These are phyloP conservation scores for Accipiter superciliosus DNA, from an alignment of 2,797 vertebrate genomes.

Conservation along the genomic window DNA sequence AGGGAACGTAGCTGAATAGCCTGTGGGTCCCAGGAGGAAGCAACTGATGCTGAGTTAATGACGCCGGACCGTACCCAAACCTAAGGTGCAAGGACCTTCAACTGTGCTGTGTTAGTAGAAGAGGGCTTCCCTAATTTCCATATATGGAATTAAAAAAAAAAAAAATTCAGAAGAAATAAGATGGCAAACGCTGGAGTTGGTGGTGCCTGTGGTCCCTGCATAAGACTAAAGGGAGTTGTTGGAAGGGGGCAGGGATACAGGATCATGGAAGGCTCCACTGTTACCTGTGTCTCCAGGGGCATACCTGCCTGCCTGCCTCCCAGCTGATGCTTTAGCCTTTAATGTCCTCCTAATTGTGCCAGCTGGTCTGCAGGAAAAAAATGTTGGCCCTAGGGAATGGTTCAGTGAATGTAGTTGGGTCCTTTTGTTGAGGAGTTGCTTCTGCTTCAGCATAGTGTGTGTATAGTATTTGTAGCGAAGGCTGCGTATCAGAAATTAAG, in stretches of 20 bases:
- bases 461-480: not conserved
- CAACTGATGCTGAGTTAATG: not conserved
- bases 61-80: accelerated
- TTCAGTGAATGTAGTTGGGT: not conserved
- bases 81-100: accelerated
- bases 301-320: not conserved
- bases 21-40: not conserved
- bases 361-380: not conserved
- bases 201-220: not conserved
- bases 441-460: not conserved
- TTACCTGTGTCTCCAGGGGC: not conserved
- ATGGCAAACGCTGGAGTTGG: not conserved
- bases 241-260: not conserved
- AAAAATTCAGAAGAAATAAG: not conserved
- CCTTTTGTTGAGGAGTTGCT: not conserved
- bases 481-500: not conserved
- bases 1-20: not conserved
- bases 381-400: not conserved
- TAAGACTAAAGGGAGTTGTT: not conserved
- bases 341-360: not conserved
- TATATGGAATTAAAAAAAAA: not conserved
- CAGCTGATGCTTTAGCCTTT: not conserved
- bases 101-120: not conserved
- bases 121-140: not conserved
- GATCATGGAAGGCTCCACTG: not conserved